Evolutionary conservation across 2,888 invertebrate species (phyloP).

Genomic region (Actias luna): DNA sequence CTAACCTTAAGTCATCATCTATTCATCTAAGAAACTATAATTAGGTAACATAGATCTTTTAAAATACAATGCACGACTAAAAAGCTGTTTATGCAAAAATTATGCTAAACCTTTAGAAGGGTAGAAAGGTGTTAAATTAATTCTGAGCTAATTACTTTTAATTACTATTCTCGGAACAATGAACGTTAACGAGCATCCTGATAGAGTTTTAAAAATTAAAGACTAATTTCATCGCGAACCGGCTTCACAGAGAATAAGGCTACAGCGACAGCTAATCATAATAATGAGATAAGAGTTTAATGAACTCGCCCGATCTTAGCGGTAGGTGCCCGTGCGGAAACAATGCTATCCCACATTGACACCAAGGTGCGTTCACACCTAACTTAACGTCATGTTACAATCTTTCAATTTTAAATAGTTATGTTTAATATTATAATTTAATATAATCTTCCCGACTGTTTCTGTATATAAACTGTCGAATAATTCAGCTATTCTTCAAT

Average conservation of each 20-base stretch:
- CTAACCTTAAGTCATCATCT: no score
- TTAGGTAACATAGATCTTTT: no score
- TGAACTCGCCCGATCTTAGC: slow-evolving; percentile 39
- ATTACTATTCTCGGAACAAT: slow-evolving; percentile 9
- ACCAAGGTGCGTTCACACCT: slow-evolving; percentile 3
- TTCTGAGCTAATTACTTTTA: slow-evolving; percentile 10
- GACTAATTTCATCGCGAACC: slow-evolving; percentile 32
- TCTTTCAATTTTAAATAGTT: not conserved
- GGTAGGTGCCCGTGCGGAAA: slow-evolving; percentile 26
- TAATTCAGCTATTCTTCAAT: no score
- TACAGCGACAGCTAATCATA: slow-evolving; percentile 41
- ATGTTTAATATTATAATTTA: no score
- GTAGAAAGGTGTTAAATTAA: slow-evolving; percentile 4
- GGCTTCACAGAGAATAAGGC: slow-evolving; percentile 30
- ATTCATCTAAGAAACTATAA: no score
- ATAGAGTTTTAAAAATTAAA: slow-evolving; percentile 40
- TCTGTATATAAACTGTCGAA: no score
- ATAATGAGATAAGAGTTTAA: slow-evolving; percentile 51
- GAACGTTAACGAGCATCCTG: slow-evolving; percentile 10
- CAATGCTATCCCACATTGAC: slow-evolving; percentile 29
- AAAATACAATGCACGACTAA: no score
- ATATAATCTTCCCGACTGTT: no score
- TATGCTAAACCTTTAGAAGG: not conserved
- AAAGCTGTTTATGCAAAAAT: not conserved
- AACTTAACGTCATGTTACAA: slow-evolving; percentile 6